Percentiles rank a stretch among this genome's conserved stretches.
phyloP scores from a whole-genome alignment of 2,797 vertebrate species.

The Brachyalestes nurse region DNA sequence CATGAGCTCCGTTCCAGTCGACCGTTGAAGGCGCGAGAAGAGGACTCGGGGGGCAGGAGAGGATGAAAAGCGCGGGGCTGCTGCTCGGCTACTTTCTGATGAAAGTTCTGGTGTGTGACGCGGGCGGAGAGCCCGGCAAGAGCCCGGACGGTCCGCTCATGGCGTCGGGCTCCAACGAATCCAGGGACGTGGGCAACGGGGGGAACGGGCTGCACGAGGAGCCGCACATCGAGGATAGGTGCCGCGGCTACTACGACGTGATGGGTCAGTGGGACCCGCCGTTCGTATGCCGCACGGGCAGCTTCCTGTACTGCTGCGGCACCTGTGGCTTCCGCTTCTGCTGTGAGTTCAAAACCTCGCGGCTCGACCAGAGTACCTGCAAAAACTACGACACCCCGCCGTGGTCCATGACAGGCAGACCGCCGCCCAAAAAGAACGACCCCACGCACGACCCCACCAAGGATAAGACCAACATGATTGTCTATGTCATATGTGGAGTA shows the following conservation, averaged over 20 bases:
- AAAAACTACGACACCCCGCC: constrained; percentile 94
- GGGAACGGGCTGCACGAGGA: constrained; percentile 83
- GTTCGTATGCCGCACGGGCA: constrained; percentile 93
- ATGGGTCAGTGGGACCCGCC: constrained; percentile 99
- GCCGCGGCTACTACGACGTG: constrained; percentile 96
- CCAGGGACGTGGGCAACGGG: constrained; percentile 82
- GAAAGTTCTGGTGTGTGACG: constrained; percentile 88
- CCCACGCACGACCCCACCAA: constrained; percentile 89
- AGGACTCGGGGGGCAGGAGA: constrained; percentile 50
- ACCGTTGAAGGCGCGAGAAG: constrained; percentile 29
- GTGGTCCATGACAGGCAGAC: constrained; percentile 93
- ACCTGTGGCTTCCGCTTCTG: constrained; percentile 99
- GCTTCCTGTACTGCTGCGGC: constrained; percentile 97
- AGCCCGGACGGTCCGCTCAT: constrained; percentile 86
- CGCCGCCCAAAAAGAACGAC: constrained; percentile 89
- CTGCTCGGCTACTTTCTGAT: constrained; percentile 88
- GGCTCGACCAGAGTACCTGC: constrained; percentile 93
- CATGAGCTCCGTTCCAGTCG: constrained; percentile 51
- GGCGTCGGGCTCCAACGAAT: constrained; percentile 90
- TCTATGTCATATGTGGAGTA: constrained; percentile 98
- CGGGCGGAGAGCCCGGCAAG: constrained; percentile 86
- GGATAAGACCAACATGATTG: constrained; percentile 98
- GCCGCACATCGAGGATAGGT: constrained; percentile 89
- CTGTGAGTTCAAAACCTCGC: constrained; percentile 91
- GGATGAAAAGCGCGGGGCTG: constrained; percentile 70